Evolutionary conservation across 2,797 vertebrate genomes (phyloP), one percentile per base, ranked within the genome.

Genomic region (Muscicapa striata): DNA sequence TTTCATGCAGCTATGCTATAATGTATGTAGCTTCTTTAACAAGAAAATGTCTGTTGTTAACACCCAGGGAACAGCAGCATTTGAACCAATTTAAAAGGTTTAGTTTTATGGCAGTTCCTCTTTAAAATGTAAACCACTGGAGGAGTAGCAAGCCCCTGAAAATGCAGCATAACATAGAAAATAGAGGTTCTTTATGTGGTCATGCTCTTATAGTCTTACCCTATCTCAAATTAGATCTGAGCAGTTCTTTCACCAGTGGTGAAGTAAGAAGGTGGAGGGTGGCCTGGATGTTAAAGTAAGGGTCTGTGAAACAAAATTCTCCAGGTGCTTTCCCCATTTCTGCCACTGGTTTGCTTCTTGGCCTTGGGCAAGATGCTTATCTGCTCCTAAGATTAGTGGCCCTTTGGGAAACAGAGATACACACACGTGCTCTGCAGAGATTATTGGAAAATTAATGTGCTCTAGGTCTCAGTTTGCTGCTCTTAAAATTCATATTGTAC

Each of bases 161-260:
- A 88, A 16, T 70, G 51, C 22, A 61, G 30, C 40, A 6, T 84
- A 73, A 75, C 40, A 86, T 88, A 87, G 62, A 70, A 93, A 90
- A 59, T 16, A 59, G 85, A 66, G 14, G 48, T 84, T 93, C 57
- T 84, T 86, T 86, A 55, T 0, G 0, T 2, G 8, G 91, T 78
- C 79, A 66, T 86, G 79, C 58, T 94, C 34, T 92, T 91, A 93
- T 11, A 78, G 46, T 59, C 18, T 94, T 91, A 88, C 14, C 15
- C 52, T 96, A 91, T 97, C 91, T 94, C 77, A 90, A 91, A 96
- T 94, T 90, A 94, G 77, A 96, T 94, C 87, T 89, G 55, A 94
- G 74, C 57, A 79, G 49, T 64, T 87, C 67, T 92, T 66, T 91
- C 67, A 82, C 59, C 34, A 23, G 34, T 70, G 40, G 67, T 76